Base-by-base conservation (phyloP, 2,888 invertebrate species). In the Trissolcus brochymenae region DNA sequence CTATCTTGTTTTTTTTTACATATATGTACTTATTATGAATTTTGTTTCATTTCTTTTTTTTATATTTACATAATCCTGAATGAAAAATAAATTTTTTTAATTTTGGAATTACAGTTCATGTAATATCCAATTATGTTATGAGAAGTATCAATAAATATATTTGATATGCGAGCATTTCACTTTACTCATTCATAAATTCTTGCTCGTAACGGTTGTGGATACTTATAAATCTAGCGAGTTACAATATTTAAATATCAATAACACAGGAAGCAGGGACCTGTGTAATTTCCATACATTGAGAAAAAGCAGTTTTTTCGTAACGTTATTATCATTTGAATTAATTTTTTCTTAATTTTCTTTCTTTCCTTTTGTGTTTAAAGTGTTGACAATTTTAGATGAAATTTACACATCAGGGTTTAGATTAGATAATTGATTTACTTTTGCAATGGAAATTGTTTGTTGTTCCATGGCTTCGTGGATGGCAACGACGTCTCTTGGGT, bases 381-480 rank as follows among this genome's bases (percentile, higher is more conserved):
- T 35, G 35, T 11, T 35, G 35, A 7, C 7, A 35, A 9, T 35
- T 25, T 25, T 25, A 25, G 25, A 25, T 35, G 35, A 11, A 35
- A 35, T 35, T 35, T 35, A 2, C 7, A 35, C 35, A 9, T 11
- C 9, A 29, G 35, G 11, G 25, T 25, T 25, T 25, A 4, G 4
- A 0, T 25, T 25, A 25, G 25, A 25, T 25, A 35, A 35, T 11
- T 16, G 11, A n/a, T 51, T 55, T 35, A 93, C 96, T 92, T 99
- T 99, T 0, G 99, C 98, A 72, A 99, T 92, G 0, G 98, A 98
- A 82, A 99, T 99, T 0, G 99, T 99, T 90, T 99, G 99, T 87
- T 99, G 99, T 91, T 99, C 99, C 99, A 99, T 99, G 3, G 99
- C 99, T 90, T 99, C 99, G 91, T 99, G 99, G 82, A 99, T 99